Conservation (phyloP, 2,888 invertebrate species). For the Sturmia bella region DNA sequence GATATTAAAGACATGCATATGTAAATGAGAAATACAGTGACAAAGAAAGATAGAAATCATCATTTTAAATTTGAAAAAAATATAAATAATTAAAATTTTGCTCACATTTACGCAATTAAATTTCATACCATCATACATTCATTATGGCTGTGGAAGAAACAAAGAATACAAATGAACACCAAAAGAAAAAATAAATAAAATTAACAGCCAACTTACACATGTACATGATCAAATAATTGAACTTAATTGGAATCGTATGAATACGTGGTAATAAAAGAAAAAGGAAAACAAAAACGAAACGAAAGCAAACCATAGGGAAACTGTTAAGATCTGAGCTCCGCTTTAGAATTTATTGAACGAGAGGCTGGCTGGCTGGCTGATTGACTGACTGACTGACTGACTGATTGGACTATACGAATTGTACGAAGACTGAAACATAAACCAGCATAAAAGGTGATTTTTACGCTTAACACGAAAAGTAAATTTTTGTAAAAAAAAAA, state of each 20-base stretch:
- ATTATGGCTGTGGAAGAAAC: constrained; percentile 30
- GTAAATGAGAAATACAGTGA: background rate
- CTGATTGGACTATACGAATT: constrained; percentile 16
- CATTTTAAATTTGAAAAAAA: constrained; percentile 39
- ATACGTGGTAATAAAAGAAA: constrained; percentile 49
- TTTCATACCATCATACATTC: constrained; percentile 53
- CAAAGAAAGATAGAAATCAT: constrained; percentile 31
- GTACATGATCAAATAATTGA: constrained; percentile 56
- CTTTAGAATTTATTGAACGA: background rate
- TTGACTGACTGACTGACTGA: background rate
- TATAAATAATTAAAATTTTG: constrained; percentile 62
- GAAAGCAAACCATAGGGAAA: constrained; percentile 26
- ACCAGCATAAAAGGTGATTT: background rate
- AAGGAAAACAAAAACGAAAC: constrained; percentile 1
- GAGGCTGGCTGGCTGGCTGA: background rate
- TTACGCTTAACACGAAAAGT: too few relatives aligned
- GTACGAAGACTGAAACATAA: background rate
- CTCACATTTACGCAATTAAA: constrained; percentile 64
- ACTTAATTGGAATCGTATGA: constrained; percentile 57
- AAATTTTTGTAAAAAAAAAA: too few relatives aligned
- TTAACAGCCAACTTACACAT: constrained; percentile 49
- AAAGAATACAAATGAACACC: constrained; percentile 58
- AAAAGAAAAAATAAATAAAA: constrained; percentile 33
- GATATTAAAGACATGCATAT: background rate
- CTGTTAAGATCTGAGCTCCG: background rate